Conservation (phyloP, 53 echinoderm and acorn worm genomes). For the Patiria pectinifera region DNA sequence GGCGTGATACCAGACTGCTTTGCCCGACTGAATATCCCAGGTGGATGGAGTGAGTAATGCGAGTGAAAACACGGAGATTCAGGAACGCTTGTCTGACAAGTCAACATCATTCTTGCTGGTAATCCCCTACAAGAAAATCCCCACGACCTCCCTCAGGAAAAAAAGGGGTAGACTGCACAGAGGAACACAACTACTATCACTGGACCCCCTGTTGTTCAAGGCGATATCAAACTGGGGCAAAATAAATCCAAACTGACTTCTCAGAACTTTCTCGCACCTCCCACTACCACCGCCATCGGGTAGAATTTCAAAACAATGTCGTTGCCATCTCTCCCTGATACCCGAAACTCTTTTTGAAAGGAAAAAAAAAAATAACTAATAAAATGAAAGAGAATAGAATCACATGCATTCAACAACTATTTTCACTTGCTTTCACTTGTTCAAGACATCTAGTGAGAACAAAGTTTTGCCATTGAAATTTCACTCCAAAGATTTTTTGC, state of each 20-base stretch:
- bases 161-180: slow-evolving; percentile 11
- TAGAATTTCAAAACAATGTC: neutral
- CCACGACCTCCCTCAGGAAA: slow-evolving; percentile 16
- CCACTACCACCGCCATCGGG: neutral
- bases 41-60: slow-evolving; percentile 54
- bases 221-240: neutral
- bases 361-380: neutral
- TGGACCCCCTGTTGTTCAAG: neutral
- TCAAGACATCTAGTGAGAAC: neutral
- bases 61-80: slow-evolving; percentile 27
- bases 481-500: neutral
- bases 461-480: neutral
- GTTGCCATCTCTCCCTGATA: neutral
- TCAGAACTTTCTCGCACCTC: neutral
- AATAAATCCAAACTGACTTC: slow-evolving; percentile 24
- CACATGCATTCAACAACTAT: neutral
- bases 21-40: slow-evolving; percentile 36
- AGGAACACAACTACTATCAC: neutral
- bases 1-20: slow-evolving; percentile 34
- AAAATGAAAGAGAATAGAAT: too few relatives aligned
- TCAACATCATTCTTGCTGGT: slow-evolving; percentile 51
- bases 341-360: neutral
- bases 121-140: neutral
- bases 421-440: neutral
- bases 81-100: slow-evolving; percentile 37